Conservation (phyloP, 1,140 invertebrate species). For the Pseudomyrmex pallidus region DNA sequence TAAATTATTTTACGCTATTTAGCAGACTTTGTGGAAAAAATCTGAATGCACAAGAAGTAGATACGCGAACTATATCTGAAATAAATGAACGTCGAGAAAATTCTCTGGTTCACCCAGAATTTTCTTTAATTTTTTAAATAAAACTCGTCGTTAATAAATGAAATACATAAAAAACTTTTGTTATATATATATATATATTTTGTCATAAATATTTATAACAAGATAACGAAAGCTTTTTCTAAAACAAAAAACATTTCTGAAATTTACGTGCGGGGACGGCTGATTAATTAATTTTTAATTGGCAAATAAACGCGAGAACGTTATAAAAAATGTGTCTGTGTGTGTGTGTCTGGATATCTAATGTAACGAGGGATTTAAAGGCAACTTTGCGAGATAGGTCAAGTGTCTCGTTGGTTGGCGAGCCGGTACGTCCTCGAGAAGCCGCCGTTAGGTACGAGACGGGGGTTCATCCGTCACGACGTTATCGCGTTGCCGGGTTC, state of each 20-base stretch:
- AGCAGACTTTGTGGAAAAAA: neutral
- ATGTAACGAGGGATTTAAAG: constrained; percentile 38
- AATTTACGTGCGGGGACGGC: neutral
- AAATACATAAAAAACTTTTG: neutral
- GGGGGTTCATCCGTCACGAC: constrained; percentile 57
- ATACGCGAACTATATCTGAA: neutral
- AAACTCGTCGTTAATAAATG: neutral
- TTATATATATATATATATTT: too few species aligned
- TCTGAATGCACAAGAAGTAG: neutral
- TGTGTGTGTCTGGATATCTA: neutral
- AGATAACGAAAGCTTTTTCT: neutral
- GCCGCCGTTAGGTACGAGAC: constrained; percentile 38
- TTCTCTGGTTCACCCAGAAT: neutral
- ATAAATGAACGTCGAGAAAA: neutral
- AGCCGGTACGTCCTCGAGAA: constrained; percentile 25
- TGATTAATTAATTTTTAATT: neutral
- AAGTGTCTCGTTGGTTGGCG: constrained; percentile 36
- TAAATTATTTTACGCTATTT: constrained; percentile 38
- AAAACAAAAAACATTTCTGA: neutral
- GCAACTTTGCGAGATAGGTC: constrained; percentile 36
- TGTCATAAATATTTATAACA: too few species aligned
- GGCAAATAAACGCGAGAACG: constrained; percentile 31
- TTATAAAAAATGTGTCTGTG: constrained; percentile 4
- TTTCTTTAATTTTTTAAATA: neutral
- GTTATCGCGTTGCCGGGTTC: constrained; percentile 57